A percentile compares a stretch with the other conserved stretches of the same genome.
These are phyloP conservation scores for Chirona hameri DNA, from an alignment of 2,888 invertebrate genomes.

Conservation along the genomic window DNA sequence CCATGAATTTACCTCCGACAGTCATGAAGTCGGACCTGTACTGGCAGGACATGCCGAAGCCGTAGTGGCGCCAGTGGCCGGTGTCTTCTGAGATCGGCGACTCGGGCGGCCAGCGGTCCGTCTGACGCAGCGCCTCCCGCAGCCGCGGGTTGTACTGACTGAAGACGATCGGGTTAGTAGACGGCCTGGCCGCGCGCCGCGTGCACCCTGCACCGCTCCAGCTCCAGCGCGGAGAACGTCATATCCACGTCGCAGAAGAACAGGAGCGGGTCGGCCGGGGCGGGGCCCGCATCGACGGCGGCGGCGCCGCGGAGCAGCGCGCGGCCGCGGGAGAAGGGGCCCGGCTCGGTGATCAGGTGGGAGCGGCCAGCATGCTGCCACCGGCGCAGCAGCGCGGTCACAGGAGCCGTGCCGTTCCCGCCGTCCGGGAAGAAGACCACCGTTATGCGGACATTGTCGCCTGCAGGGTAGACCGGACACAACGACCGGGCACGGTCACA, in stretches of 20 bases:
- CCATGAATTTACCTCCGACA: constrained; percentile 68
- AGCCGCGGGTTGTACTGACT: constrained; percentile 74
- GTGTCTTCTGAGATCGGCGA: constrained; percentile 69
- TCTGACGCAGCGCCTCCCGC: constrained; percentile 47
- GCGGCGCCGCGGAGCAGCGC: constrained; percentile 53
- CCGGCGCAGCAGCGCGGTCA: background rate
- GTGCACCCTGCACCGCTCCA: constrained; percentile 58
- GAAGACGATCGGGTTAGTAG: constrained; percentile 75
- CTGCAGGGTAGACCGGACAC: background rate
- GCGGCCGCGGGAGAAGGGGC: background rate
- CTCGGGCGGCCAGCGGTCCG: background rate
- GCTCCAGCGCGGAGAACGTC: constrained; percentile 67
- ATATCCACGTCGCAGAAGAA: constrained; percentile 79
- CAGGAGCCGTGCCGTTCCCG: background rate
- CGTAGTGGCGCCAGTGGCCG: constrained; percentile 77
- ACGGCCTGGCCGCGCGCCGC: constrained; percentile 55
- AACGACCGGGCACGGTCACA: background rate
- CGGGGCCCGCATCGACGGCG: constrained; percentile 46
- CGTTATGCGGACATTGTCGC: background rate
- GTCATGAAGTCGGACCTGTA: constrained; percentile 68
- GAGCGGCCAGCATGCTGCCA: background rate
- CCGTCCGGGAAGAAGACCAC: background rate
- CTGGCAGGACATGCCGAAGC: constrained; percentile 77
- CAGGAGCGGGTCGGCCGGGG: constrained; percentile 60
- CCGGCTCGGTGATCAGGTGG: constrained; percentile 53